Conservation (phyloP, 2,888 invertebrate species). For the Epirrhoe tristata region DNA sequence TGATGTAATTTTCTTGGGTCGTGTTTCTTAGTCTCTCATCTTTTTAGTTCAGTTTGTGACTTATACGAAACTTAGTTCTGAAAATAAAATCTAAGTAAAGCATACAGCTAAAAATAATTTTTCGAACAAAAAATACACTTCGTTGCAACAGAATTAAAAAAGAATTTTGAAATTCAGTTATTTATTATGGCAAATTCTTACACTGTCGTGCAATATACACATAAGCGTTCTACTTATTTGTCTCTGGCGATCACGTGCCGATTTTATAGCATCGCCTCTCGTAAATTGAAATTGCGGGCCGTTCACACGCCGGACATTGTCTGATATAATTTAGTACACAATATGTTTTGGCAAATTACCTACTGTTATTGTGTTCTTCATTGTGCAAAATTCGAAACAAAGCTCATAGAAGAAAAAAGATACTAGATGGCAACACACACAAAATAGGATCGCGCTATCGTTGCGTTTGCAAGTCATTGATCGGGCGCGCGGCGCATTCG, state of each 20-base stretch:
- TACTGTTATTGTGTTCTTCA: constrained; percentile 1
- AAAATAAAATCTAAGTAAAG: no score
- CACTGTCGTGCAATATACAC: constrained; percentile 58
- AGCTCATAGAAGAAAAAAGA: not conserved
- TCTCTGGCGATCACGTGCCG: constrained; percentile 79
- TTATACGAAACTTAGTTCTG: no score
- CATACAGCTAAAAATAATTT: not conserved
- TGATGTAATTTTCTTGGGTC: not conserved
- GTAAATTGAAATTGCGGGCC: constrained; percentile 80
- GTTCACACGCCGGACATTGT: constrained; percentile 58
- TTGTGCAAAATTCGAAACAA: not conserved
- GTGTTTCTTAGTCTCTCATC: no score
- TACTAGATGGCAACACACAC: no score
- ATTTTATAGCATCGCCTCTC: constrained; percentile 79
- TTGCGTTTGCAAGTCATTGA: no score
- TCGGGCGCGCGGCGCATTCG: no score
- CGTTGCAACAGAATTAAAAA: constrained; percentile 21
- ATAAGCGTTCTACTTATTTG: constrained; percentile 76
- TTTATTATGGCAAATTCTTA: constrained; percentile 35
- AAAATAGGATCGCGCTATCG: no score
- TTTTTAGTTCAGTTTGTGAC: not conserved
- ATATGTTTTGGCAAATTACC: constrained; percentile 45
- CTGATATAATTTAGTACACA: constrained; percentile 60
- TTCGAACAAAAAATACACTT: constrained; percentile 13
- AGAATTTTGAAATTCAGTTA: constrained; percentile 16